Evolutionary conservation across 2,113 vertebrate genomes (phyloP).

Genomic region (Brachirus orientalis): DNA sequence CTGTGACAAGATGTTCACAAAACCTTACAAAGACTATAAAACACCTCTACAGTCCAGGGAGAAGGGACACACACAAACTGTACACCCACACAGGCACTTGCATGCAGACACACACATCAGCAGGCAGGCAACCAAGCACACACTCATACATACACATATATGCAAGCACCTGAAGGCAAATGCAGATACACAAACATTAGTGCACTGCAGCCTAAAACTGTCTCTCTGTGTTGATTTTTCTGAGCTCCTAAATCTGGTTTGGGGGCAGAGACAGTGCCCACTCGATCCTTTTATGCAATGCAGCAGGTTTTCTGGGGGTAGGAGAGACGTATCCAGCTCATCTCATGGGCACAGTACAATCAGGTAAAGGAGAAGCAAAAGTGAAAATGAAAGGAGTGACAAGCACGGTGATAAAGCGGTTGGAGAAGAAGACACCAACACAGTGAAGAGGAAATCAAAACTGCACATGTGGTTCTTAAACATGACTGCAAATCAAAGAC

Average conservation of each 20-base stretch:
- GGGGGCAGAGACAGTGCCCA: slow-evolving; percentile 82
- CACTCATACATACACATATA: slow-evolving; percentile 34
- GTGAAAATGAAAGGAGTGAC: slow-evolving; percentile 54
- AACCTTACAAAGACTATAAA: slow-evolving; percentile 73
- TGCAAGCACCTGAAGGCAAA: slow-evolving; percentile 75
- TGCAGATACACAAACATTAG: slow-evolving; percentile 80
- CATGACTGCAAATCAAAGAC: slow-evolving; percentile 4
- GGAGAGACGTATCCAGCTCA: slow-evolving; percentile 71
- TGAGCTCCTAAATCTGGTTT: slow-evolving; percentile 82
- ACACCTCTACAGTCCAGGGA: slow-evolving; percentile 71
- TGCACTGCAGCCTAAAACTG: slow-evolving; percentile 80
- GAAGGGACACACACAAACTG: slow-evolving; percentile 68
- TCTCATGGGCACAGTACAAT: slow-evolving; percentile 71
- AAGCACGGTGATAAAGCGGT: no score
- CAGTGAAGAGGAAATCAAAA: neutral
- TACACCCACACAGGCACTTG: slow-evolving; percentile 68
- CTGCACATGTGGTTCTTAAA: slow-evolving; percentile 4
- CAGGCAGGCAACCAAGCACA: neutral
- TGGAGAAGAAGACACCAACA: slow-evolving; percentile 12
- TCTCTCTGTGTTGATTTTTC: slow-evolving; percentile 80
- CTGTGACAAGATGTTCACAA: slow-evolving; percentile 58
- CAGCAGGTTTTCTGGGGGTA: slow-evolving; percentile 79
- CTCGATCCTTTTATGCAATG: slow-evolving; percentile 80
- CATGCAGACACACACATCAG: neutral
- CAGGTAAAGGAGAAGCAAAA: slow-evolving; percentile 72